Conservation (phyloP, 2,113 vertebrate genomes). For the Lethenteron reissneri region DNA sequence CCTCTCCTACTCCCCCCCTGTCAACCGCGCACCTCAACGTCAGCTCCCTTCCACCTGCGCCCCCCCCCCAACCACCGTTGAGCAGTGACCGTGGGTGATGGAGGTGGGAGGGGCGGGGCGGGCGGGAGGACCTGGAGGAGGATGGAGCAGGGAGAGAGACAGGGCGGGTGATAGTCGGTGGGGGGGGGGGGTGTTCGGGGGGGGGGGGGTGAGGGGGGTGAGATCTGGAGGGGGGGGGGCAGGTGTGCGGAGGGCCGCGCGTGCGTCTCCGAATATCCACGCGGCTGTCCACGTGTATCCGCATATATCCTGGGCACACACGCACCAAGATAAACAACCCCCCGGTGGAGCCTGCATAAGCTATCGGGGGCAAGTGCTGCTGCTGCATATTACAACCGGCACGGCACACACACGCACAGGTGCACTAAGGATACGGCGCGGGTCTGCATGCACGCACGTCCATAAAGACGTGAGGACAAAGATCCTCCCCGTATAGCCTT, state of each 20-base stretch:
- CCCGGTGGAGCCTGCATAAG: no score
- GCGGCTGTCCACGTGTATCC: no score
- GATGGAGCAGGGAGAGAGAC: neutral
- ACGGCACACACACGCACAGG: neutral
- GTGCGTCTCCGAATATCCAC: neutral
- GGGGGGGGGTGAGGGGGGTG: neutral
- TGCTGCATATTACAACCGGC: neutral
- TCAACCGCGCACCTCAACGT: constrained; percentile 2
- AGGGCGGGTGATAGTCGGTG: neutral
- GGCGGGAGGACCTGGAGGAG: no score
- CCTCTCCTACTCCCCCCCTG: neutral
- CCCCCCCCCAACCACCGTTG: constrained; percentile 7
- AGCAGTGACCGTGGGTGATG: no score
- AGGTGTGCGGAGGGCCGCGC: neutral
- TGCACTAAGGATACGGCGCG: no score
- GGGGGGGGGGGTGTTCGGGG: neutral
- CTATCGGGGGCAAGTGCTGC: neutral
- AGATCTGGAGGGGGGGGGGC: neutral
- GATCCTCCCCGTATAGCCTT: no score
- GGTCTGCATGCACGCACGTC: no score
- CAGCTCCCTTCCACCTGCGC: constrained; percentile 18
- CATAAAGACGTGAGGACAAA: no score
- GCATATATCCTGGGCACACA: no score
- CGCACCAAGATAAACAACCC: no score
- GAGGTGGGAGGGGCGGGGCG: no score